A percentile compares a stretch with the other conserved stretches of the same genome.
Evolutionary conservation across 2,113 vertebrate genomes (phyloP).

Genomic region (Aythya baeri): DNA sequence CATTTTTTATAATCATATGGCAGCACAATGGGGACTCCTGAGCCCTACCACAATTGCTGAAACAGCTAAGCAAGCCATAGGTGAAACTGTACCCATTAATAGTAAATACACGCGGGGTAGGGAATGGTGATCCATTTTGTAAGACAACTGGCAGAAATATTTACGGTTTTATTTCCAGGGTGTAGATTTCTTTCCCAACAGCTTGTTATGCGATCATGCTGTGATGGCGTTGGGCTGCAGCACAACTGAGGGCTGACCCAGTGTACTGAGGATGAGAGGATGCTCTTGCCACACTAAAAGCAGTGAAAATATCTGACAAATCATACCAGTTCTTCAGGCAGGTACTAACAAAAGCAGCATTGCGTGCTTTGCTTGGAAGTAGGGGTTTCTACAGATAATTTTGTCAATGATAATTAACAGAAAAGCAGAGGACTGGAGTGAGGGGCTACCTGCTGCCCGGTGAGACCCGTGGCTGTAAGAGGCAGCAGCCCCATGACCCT

Average conservation of each 20-base stretch:
- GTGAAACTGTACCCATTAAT: background rate
- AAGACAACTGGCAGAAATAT: background rate
- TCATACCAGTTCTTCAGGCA: rapidly evolving
- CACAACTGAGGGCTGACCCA: background rate
- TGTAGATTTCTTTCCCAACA: background rate
- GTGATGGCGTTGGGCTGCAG: background rate
- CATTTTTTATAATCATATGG: background rate
- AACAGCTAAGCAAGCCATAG: background rate
- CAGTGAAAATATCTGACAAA: background rate
- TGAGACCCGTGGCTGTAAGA: background rate
- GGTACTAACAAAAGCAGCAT: background rate
- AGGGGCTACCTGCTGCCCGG: background rate
- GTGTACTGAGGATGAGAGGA: background rate
- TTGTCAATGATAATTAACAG: background rate
- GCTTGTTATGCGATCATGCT: background rate
- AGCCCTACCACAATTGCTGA: background rate
- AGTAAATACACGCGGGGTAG: background rate
- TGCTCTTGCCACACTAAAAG: background rate
- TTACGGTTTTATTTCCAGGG: background rate
- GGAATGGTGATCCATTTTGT: background rate
- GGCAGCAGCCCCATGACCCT: background rate
- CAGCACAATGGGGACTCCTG: background rate
- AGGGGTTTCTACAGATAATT: background rate
- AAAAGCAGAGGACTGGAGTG: background rate
- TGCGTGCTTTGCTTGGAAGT: background rate